phyloP scores from a whole-genome alignment of 2,113 vertebrate species.

The Oreotrochilus melanogaster region DNA sequence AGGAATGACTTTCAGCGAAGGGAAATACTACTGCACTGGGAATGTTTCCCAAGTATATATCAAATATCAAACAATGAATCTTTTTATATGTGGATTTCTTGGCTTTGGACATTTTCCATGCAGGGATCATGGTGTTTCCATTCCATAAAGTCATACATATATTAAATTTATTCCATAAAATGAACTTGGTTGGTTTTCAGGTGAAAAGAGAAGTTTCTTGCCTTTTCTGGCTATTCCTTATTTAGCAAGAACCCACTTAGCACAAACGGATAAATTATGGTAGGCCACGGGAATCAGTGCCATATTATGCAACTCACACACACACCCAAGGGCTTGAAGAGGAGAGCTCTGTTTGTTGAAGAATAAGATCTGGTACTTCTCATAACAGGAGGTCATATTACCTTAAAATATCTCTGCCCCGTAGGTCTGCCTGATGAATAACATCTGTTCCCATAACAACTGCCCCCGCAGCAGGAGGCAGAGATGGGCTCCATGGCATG shows the following conservation, averaged over 20 bases:
- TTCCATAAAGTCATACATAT: background rate
- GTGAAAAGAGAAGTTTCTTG: constrained; percentile 2
- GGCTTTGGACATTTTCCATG: background rate
- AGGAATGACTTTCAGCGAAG: background rate
- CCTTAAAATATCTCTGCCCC: constrained; percentile 9
- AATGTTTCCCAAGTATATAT: background rate
- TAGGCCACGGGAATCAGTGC: background rate
- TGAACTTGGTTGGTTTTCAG: background rate
- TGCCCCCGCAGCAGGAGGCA: background rate
- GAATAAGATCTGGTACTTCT: constrained; percentile 52
- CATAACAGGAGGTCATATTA: background rate
- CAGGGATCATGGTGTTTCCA: background rate
- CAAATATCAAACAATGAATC: background rate
- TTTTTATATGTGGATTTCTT: background rate
- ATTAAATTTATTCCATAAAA: constrained; percentile 6
- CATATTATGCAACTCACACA: background rate
- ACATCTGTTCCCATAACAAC: constrained; percentile 26
- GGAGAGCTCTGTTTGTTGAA: constrained; percentile 43
- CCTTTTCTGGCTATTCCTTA: constrained; percentile 17
- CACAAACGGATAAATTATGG: constrained; percentile 1
- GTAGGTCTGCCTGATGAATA: background rate
- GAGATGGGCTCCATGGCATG: background rate
- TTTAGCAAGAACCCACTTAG: constrained; percentile 5
- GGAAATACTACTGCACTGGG: background rate
- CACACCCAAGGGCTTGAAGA: constrained; percentile 6